Evolutionary conservation across 2,113 vertebrate genomes (phyloP).

Genomic region (Tenrec ecaudatus): DNA sequence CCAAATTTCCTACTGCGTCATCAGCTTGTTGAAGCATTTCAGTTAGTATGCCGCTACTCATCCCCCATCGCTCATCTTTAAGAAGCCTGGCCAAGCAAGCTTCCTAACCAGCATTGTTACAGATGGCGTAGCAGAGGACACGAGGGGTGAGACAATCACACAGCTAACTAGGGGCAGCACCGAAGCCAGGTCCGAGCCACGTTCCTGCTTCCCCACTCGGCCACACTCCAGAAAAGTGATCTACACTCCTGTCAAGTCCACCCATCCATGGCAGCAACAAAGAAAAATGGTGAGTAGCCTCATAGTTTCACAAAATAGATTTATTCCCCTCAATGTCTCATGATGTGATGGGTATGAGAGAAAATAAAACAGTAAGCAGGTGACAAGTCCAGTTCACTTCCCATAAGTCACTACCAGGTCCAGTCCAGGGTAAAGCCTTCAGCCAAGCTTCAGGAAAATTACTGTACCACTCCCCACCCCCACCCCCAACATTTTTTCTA

Average conservation of each 20-base stretch:
- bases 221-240: not conserved
- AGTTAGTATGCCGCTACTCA: too few relatives aligned
- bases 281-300: not conserved
- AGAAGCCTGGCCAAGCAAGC: too few relatives aligned
- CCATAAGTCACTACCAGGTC: fast-evolving
- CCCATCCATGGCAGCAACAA: not conserved
- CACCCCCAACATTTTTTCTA: not conserved
- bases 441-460: not conserved
- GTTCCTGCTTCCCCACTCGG: not conserved
- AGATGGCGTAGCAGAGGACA: not conserved
- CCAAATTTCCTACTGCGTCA: too few relatives aligned
- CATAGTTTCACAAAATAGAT: not conserved
- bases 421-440: not conserved
- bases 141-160: too few relatives aligned
- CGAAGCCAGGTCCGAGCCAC: not conserved
- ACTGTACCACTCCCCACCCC: too few relatives aligned
- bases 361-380: not conserved
- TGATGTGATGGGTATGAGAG: fast-evolving
- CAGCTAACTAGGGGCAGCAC: not conserved
- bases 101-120: fast-evolving
- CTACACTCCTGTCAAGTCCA: not conserved
- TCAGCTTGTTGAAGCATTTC: too few relatives aligned
- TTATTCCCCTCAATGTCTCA: not conserved
- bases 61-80: not conserved
- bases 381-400: not conserved